Evolutionary conservation across 2,888 invertebrate genomes (phyloP).

Genomic region (Asteroscopus sphinx): DNA sequence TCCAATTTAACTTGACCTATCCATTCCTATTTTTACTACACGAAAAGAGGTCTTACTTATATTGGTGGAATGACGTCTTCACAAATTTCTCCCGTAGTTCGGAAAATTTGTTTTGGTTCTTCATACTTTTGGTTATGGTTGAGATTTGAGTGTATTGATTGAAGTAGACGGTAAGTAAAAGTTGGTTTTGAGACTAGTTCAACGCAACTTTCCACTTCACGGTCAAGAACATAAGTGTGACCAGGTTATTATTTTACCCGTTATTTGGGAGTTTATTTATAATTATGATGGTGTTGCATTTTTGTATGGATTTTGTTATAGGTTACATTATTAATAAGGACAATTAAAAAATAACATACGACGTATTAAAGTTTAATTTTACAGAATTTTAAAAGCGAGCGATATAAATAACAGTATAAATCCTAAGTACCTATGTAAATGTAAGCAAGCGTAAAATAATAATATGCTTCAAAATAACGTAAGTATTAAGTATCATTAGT

Average conservation of each 20-base stretch:
- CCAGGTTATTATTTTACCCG: conserved; percentile 56
- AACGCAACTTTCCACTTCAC: conserved; percentile 84
- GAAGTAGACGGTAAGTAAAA: conserved; percentile 31
- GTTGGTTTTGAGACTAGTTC: conserved; percentile 65
- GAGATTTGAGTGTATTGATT: conserved; percentile 45
- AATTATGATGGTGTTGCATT: not conserved
- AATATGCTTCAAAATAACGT: no score
- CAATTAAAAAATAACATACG: no score
- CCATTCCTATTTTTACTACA: not conserved
- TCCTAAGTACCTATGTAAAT: no score
- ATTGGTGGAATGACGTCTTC: conserved; percentile 26
- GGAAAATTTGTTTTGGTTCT: conserved; percentile 23
- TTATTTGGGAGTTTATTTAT: conserved; percentile 34
- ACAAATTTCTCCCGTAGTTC: conserved; percentile 24
- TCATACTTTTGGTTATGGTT: conserved; percentile 41
- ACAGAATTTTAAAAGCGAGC: no score
- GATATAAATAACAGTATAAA: no score
- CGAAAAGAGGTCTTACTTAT: conserved; percentile 51
- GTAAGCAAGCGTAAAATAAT: no score
- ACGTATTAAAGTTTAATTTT: no score
- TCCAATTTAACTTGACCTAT: conserved; percentile 55
- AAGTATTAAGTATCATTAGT: no score
- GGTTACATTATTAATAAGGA: no score
- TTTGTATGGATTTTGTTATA: no score
- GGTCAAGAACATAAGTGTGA: conserved; percentile 83